Evolutionary conservation across 2,113 vertebrate genomes (phyloP).

Genomic region (Maccullochella peelii): DNA sequence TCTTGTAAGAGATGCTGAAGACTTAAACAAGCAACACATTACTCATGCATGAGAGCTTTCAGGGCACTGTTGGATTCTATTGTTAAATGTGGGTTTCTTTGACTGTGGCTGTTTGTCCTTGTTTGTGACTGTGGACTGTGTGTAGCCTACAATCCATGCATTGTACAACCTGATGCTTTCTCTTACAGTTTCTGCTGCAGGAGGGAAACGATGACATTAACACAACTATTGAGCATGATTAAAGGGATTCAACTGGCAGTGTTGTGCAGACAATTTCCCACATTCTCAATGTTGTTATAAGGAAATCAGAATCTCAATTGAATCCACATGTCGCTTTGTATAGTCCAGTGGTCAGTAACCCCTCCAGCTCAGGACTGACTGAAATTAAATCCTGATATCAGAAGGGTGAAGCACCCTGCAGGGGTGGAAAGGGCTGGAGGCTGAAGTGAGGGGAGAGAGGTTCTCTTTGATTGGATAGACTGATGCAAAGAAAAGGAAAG

Average conservation of each 20-base stretch:
- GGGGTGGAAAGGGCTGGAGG: constrained; percentile 31
- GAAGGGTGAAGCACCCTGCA: constrained; percentile 53
- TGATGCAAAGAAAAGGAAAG: constrained; percentile 58
- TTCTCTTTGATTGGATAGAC: constrained; percentile 65
- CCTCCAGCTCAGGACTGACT: constrained; percentile 41
- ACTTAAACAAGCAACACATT: constrained; percentile 80
- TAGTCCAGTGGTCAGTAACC: constrained; percentile 56
- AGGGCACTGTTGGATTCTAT: constrained; percentile 55
- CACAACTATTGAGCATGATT: constrained; percentile 33
- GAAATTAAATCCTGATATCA: constrained; percentile 54
- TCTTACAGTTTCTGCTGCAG: constrained; percentile 37
- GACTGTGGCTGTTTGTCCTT: constrained; percentile 42
- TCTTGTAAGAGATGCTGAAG: constrained; percentile 70
- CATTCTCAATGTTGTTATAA: constrained; percentile 21
- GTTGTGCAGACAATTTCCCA: constrained; percentile 20
- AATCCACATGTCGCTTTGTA: constrained; percentile 21
- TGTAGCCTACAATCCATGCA: constrained; percentile 33
- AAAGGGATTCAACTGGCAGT: constrained; percentile 27
- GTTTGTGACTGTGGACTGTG: constrained; percentile 38
- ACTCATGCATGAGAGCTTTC: constrained; percentile 71
- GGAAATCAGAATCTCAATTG: constrained; percentile 23
- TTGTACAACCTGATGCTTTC: constrained; percentile 38
- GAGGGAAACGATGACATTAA: constrained; percentile 43
- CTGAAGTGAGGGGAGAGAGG: constrained; percentile 18
- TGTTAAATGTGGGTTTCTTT: constrained; percentile 50